Base-by-base conservation (phyloP, 2,888 invertebrate genomes). In the Cerastoderma edule region DNA sequence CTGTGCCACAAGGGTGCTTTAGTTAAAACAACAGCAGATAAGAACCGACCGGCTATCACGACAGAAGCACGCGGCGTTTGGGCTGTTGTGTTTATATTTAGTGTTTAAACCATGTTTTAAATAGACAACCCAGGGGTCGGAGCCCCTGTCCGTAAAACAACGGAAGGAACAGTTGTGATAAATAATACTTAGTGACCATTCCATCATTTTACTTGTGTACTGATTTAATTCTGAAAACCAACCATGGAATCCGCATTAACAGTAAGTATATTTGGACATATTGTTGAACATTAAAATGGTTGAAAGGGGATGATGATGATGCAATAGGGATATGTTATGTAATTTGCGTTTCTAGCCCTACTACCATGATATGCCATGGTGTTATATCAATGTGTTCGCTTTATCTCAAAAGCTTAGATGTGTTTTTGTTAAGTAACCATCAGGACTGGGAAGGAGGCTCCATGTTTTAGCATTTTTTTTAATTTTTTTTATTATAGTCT, bases 11-110 rank as follows among this genome's bases (percentile, higher is more conserved):
- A n/a, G n/a, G n/a, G n/a, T n/a, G n/a, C n/a, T n/a, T n/a, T n/a
- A n/a, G n/a, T n/a, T n/a, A n/a, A n/a, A n/a, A n/a, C n/a, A n/a
- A n/a, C n/a, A n/a, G n/a, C n/a, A n/a, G n/a, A n/a, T n/a, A n/a
- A n/a, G n/a, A n/a, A n/a, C n/a, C n/a, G n/a, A n/a, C n/a, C n/a
- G n/a, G n/a, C n/a, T n/a, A n/a, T n/a, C n/a, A n/a, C n/a, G n/a
- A n/a, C n/a, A n/a, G n/a, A 78, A 78, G 73, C 78, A 78, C 78
- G 78, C 78, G 78, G 78, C 78, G 32, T 27, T 22, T n/a, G n/a
- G 19, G 78, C 78, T 78, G 78, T 78, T 39, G 78, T 78, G 78
- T 78, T 64, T 65, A 28, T 53, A 33, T 32, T 22, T 53, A 27
- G n/a, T n/a, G 30, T 24, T 16, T 33, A 22, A 16, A 75, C 68